Evolutionary conservation across 2,888 invertebrate species (phyloP), one percentile per base, ranked within the genome.

Genomic region (Hydrotaea cyrtoneurina): DNA sequence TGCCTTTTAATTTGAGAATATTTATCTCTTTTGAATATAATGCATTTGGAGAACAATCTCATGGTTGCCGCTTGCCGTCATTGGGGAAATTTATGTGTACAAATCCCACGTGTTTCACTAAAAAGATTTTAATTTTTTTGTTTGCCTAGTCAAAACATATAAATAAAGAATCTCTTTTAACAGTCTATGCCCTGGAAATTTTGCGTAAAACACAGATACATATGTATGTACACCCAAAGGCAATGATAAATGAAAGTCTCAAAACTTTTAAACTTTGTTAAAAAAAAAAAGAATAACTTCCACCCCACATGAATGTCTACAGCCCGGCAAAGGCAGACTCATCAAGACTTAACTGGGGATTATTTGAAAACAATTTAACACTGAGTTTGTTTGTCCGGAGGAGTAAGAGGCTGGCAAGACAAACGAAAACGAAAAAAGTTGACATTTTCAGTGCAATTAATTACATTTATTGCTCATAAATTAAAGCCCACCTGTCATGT

Each of bases 391-490:
- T 50, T 15, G 15, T 43, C 10, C 43, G 15, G 11, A 43, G 15
- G 50, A 50, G 13, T n/a, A 50, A 50, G 50, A n/a, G 50, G 50
- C 50, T 50, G 50, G n/a, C 36, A 36, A n/a, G n/a, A n/a, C n/a
- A n/a, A n/a, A n/a, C n/a, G n/a, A n/a, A n/a, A 31, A 31, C 31
- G n/a, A n/a, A 50, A 50, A 50, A 50, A 50, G 50, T 50, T 50
- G 50, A 50, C 50, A 50, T 50, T 50, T 50, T 50, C n/a, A n/a
- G 13, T n/a, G 50, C n/a, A 64, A 64, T 64, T 36, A 64, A 64
- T 64, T 64, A 31, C 64, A 64, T 64, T 64, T 64, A 39, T 64
- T n/a, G 64, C 64, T 36, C 36, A 64, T 64, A 64, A 64, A 64
- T 64, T 26, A 64, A 64, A 39, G 13, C 64, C 36, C 64, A 64